Base-by-base conservation (phyloP, 2,888 invertebrate species). In the Trachelus iudaicus region DNA sequence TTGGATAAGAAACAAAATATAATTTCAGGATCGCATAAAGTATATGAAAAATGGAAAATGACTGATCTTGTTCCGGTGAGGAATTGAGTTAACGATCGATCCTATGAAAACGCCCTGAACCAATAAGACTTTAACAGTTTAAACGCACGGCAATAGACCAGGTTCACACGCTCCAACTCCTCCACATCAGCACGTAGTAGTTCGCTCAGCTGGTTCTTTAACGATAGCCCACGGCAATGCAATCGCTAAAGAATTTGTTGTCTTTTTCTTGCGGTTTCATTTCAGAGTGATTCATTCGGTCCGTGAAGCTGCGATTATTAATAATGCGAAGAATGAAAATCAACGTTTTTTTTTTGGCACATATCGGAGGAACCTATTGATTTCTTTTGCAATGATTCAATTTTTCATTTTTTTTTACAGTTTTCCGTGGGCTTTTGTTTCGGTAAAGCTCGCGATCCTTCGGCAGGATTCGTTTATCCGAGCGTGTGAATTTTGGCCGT, bases 401-500 rank as follows among this genome's bases (percentile, higher is more conserved):
- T 9, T 40, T 40, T 23, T 40, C 0, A 1, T 40, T 23, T 56
- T 56, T 2, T 23, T 0, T 23, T 2, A 23, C 56, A 23, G 9
- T 56, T 56, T 56, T 15, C 56, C 15, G 23, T 9, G 6, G 23
- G 23, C 6, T 56, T 56, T 56, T 23, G 56, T 23, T 56, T 56
- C 56, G 23, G 6, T 23, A 56, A 56, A 56, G 56, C 23, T 56
- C 56, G 56, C 56, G 23, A 56, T 56, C 23, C 56, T 56, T 56
- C 23, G 56, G 23, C 15, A 71, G 15, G 80, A 76, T 82, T 76
- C 78, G 76, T 71, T 78, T 69, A 76, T 69, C 73, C 68, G 77
- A 83, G 85, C 85, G 85, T 85, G 85, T 83, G 85, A 85, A 85
- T 85, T 85, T 85, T 82, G 85, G 82, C 83, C 80, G 84, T 81